Evolutionary conservation across 1,140 invertebrate species (phyloP), one percentile per base, ranked within the genome.

Genomic region (Drosophila nikananu): DNA sequence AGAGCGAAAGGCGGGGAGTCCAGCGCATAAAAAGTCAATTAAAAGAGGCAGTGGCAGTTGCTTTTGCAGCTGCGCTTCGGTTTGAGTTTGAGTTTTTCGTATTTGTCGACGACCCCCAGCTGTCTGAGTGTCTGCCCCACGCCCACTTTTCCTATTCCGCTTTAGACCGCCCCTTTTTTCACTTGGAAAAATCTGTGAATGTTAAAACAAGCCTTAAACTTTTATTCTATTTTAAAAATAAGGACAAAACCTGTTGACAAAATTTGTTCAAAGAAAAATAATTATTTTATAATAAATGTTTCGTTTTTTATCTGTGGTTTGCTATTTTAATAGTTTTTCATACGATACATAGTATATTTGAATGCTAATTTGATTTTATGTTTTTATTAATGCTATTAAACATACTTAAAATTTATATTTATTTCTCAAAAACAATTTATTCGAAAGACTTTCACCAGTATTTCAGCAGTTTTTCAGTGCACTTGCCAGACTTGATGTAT

Each of bases 11-110:
- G 39, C 30, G 39, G 23, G 17, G 17, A 76, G 86, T 77, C 63
- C 78, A 89, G 78, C 81, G 86, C 86, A 89, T 89, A 89, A 89
- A 89, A 89, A 89, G 86, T 89, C 86, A 89, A 89, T 89, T 89
- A 89, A 89, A 89, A 84, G 78, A 57, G 72, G 64, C 71, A 59
- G 70, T 72, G 70, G 67, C 72, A 67, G 73, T 90, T 89, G 84
- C 84, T 89, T 84, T 84, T 89, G 52, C 86, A 89, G 86, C 86
- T 89, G 86, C 75, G 67, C 61, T 90, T 61, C 70, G 66, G 82
- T 83, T 70, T 60, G 75, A 76, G 77, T 68, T 52, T 52, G 75
- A 49, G 61, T 48, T 75, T 58, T 58, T 76, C 52, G 59, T 61
- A 58, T 59, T 62, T 60, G 44, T 52, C 54, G 54, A 57, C 54